Conservation (phyloP, 2,797 vertebrate species). For the Sebastes hopkinsi region DNA sequence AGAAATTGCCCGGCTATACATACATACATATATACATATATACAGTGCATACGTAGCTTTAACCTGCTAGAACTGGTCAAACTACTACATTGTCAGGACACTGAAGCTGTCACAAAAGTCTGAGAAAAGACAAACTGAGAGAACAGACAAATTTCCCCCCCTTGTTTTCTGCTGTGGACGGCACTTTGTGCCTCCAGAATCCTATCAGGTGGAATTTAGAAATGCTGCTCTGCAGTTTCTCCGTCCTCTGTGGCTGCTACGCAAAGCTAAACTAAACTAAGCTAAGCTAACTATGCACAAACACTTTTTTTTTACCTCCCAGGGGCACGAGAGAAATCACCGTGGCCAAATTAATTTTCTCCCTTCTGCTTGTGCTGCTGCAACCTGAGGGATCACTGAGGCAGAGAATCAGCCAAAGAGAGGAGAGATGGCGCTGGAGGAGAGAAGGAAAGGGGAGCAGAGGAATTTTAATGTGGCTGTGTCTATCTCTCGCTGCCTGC, state of each 20-base stretch:
- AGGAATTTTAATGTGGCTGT: slow-evolving; percentile 80
- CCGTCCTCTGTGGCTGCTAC: slow-evolving; percentile 50
- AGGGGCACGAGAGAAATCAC: slow-evolving; percentile 63
- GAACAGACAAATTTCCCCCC: slow-evolving; percentile 28
- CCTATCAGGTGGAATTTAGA: slow-evolving; percentile 68
- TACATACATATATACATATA: too few relatives aligned
- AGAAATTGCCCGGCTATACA: neutral
- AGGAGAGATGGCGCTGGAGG: slow-evolving; percentile 63
- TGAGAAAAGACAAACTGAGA: slow-evolving; percentile 19
- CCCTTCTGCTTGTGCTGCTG: slow-evolving; percentile 68
- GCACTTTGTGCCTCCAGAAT: slow-evolving; percentile 54
- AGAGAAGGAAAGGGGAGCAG: slow-evolving; percentile 71
- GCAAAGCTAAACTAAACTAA: slow-evolving; percentile 49
- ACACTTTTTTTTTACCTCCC: slow-evolving; percentile 34
- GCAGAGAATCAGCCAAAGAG: slow-evolving; percentile 66
- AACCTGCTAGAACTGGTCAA: neutral
- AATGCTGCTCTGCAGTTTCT: slow-evolving; percentile 67
- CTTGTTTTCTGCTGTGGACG: slow-evolving; percentile 53
- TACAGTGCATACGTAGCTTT: neutral
- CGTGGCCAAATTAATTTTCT: slow-evolving; percentile 78
- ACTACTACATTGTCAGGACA: neutral
- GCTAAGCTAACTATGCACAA: slow-evolving; percentile 67
- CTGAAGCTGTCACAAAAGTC: slow-evolving; percentile 1
- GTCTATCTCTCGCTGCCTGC: slow-evolving; percentile 71
- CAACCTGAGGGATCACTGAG: slow-evolving; percentile 75